A percentile compares a stretch with the other conserved stretches of the same genome.
These are phyloP conservation scores for Otolemur crassicaudatus DNA, from an alignment of 2,797 vertebrate genomes.

Conservation along the genomic window DNA sequence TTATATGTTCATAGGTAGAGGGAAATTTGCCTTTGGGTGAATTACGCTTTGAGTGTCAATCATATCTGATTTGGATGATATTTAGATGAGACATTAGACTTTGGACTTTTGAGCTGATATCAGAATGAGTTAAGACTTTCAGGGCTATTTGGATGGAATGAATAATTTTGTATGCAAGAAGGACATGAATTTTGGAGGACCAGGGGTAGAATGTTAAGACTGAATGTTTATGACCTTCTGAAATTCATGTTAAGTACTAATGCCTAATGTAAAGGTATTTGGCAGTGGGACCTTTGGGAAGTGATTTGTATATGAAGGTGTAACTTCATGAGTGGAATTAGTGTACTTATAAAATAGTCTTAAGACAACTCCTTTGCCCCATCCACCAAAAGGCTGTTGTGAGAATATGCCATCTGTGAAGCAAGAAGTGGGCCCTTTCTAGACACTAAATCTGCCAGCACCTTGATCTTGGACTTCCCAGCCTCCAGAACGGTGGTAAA, in stretches of 20 bases:
- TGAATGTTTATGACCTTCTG: neutral
- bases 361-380: neutral
- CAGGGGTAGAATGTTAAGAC: neutral
- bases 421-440: neutral
- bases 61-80: neutral
- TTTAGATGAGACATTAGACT: neutral
- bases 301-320: neutral
- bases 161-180: neutral
- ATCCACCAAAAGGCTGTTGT: neutral
- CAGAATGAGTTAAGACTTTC: neutral
- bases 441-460: neutral
- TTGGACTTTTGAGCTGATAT: neutral
- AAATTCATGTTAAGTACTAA: neutral
- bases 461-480: neutral
- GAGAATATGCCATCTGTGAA: neutral
- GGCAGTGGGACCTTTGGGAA: neutral
- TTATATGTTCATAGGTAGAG: neutral
- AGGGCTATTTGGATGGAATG: neutral
- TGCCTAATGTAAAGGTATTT: neutral
- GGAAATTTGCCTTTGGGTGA: neutral
- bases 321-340: neutral
- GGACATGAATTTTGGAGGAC: neutral
- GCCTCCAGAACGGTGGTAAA: neutral
- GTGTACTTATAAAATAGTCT: neutral
- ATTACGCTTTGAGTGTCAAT: neutral